Evolutionary conservation across 2,113 vertebrate genomes (phyloP), one percentile per base, ranked within the genome.

Genomic region (Larimichthys crocea): DNA sequence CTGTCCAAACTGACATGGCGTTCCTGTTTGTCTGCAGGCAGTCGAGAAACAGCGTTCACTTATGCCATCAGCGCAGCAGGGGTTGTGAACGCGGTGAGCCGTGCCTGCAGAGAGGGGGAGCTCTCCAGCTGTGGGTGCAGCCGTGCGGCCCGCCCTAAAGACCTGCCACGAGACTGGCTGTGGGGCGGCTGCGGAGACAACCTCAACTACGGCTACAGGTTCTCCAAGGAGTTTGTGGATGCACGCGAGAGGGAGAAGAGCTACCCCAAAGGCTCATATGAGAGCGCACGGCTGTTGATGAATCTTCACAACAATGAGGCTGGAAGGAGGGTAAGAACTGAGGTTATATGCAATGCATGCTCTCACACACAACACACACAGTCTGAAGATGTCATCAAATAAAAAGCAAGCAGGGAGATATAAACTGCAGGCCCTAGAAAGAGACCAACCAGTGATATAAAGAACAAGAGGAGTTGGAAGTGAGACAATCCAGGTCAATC

Each of bases 161-260:
- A 99, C 79, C 94, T 99, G 79, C 98, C 97, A 9, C 94, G 98
- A 81, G 98, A 99, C 93, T 99, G 98, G 98, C 96, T 99, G 78
- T 99, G 98, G 98, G 98, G 98, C 2, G 98, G 98, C 94, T 99
- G 98, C 4, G 98, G 98, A 1, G 98, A 99, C 90, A 99, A 99
- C 95, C 95, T 99, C 20, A 97, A 97, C 80, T 99, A 99, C 0
- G 98, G 98, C 26, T 99, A 99, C 74, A 96, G 98, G 90, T 99
- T 99, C 52, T 97, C 98, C 83, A 99, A 97, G 89, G 98, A 99
- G 92, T 99, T 99, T 20, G 98, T 99, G 86, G 98, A 99, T 0
- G 98, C 98, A 0, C 96, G 98, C 0, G 98, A 99, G 90, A 90
- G 98, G 0, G 98, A 99, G 94, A 97, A 98, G 46, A 97, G 96